Evolutionary conservation across 1,140 invertebrate genomes (phyloP).

Genomic region (Pentalonia nigronervosa): DNA sequence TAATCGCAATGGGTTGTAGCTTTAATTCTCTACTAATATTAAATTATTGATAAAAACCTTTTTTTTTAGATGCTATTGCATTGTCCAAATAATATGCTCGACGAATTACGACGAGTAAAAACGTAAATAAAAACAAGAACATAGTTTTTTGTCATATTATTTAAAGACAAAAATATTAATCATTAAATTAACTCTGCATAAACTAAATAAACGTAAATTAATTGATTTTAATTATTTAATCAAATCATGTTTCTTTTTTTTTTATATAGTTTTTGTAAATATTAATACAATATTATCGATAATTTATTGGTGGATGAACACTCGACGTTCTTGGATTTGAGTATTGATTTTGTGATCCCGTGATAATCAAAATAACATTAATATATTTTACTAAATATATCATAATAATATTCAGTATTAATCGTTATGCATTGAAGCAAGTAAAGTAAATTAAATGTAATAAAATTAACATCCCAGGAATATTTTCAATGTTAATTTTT

Average conservation of each 20-base stretch:
- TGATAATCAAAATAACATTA: background rate
- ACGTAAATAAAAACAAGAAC: background rate
- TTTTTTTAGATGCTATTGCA: no score
- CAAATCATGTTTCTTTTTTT: background rate
- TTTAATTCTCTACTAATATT: no score
- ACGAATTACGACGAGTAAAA: no score
- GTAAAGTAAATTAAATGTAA: background rate
- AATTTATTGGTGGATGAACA: background rate
- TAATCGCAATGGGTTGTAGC: no score
- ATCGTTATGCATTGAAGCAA: background rate
- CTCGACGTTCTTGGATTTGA: background rate
- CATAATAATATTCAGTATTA: background rate
- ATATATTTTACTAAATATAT: background rate
- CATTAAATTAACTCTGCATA: no score
- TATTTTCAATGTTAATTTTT: no score
- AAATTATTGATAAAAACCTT: no score
- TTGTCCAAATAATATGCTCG: no score
- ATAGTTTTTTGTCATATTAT: background rate
- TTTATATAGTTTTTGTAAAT: background rate
- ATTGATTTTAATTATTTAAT: background rate
- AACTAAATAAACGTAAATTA: background rate
- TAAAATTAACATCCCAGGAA: background rate
- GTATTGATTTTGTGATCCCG: background rate
- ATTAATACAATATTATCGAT: background rate
- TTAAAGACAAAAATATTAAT: background rate